Base-by-base conservation (phyloP, 2,797 vertebrate genomes). In the Heliangelus exortis region DNA sequence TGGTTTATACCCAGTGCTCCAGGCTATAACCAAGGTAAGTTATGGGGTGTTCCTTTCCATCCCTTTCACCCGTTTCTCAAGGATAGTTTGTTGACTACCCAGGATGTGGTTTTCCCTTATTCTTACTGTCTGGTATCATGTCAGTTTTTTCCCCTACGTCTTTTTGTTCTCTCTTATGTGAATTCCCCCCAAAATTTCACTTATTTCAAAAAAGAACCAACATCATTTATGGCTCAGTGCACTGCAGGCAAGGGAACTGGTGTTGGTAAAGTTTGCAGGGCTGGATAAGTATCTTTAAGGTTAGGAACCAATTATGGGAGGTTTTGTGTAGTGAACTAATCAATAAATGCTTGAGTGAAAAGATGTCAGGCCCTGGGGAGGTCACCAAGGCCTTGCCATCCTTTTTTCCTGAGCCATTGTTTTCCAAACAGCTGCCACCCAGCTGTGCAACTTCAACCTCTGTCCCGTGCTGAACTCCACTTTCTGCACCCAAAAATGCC, bases 211-310 rank as follows among this genome's bases (percentile, higher is more conserved):
- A 17, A 45, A 45, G 16, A 45, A 45, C 43, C 19, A 19, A 45
- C 43, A 45, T 45, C 15, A 16, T 39, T 39, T 39, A 39, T 39
- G 26, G 34, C 65, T 89, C n/a, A 68, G 58, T 20, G 25, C 33
- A 1, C 43, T 12, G 58, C 33, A 41, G 58, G 48, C 0, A 4
- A 23, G 14, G 20, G 12, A 71, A 9, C 0, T 57, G 71, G n/a
- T 41, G 21, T 7, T 31, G 34, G 34, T 36, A 36, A 36, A 36
- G 34, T 36, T 36, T 36, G 34, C 34, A 36, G 34, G 34, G 57
- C 18, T 3, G 5, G 7, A 23, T 62, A 59, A 80, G 41, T 28
- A 31, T 54, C 45, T 55, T 39, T 34, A 45, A 33, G 28, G 48
- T 58, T 36, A 51, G 16, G 13, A 29, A 83, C 9, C 23, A 54